Conservation (phyloP, 2,888 invertebrate genomes). For the Lumbricus terrestris region DNA sequence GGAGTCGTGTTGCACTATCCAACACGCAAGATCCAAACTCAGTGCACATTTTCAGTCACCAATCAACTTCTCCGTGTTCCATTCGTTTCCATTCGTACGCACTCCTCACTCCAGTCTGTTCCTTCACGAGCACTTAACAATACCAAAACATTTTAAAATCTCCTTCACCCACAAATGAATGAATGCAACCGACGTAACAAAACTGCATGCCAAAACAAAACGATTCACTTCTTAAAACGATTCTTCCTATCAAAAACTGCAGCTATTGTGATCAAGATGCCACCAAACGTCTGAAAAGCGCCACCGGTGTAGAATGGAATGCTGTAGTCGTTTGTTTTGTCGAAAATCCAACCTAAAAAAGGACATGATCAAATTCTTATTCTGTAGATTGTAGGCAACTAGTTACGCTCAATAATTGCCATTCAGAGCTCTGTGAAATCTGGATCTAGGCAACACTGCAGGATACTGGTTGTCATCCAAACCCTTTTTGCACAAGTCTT, state of each 20-base stretch:
- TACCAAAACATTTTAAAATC: neutral
- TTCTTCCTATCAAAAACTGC: neutral
- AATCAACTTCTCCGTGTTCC: neutral
- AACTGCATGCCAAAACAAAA: neutral
- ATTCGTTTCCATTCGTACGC: neutral
- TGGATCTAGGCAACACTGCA: neutral
- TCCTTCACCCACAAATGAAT: neutral
- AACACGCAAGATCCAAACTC: neutral
- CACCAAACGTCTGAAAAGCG: constrained; percentile 23
- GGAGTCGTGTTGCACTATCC: neutral
- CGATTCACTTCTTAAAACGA: neutral
- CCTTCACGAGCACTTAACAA: neutral
- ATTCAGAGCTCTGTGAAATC: neutral
- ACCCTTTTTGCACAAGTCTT: neutral
- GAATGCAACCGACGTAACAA: neutral
- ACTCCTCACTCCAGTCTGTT: too few relatives aligned
- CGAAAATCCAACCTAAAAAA: constrained; percentile 25
- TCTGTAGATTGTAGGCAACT: neutral
- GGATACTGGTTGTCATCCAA: neutral
- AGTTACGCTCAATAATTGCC: neutral
- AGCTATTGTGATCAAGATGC: neutral
- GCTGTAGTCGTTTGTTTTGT: constrained; percentile 30
- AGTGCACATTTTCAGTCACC: too few relatives aligned
- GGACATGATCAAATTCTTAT: neutral
- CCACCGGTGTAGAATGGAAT: constrained; percentile 28